Evolutionary conservation across 2,888 invertebrate species (phyloP), one percentile per base, ranked within the genome.

Genomic region (Trichacis sp.): DNA sequence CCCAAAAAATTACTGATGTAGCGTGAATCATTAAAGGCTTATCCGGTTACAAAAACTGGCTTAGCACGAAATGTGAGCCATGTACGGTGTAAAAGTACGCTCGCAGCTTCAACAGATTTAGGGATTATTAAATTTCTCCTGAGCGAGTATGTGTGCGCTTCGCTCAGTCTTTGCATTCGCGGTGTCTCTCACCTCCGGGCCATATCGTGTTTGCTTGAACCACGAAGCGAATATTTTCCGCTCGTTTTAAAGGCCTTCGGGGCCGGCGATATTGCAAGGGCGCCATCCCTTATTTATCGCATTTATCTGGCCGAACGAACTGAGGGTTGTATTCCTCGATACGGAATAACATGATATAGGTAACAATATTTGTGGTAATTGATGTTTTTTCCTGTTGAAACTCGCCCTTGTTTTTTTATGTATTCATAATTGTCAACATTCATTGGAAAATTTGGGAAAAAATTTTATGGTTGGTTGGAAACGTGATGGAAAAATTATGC

Each of bases 1-100:
- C 66, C 62, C 66, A 62, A 62, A 61, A 36, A 66, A 58, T 66
- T 58, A 50, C 66, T 61, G 62, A 66, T 66, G 61, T 51, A 61
- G 50, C 55, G 58, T 62, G 58, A 66, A 66, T 66, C 66, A 59
- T 62, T 58, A 62, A 66, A 48, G 29, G 58, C 62, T 62, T 57
- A 62, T 66, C 61, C 51, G 61, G 36, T 62, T 52, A 59, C 50
- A 66, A 62, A 66, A 66, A 66, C 48, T 54, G 43, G 66, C 61
- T 62, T 50, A 61, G 33, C 61, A 50, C 29, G 50, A 45, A 48
- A 14, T 62, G 43, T 17, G 38, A 60, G 53, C 53, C 62, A 62
- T n/a, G 36, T 11, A 24, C 24, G 29, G 63, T 46, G 30, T 52
- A 55, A 60, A 56, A 67, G 55, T 46, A 49, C 14, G n/a, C n/a